phyloP scores from a whole-genome alignment of 2,113 vertebrate species.

The Stegostoma tigrinum region DNA sequence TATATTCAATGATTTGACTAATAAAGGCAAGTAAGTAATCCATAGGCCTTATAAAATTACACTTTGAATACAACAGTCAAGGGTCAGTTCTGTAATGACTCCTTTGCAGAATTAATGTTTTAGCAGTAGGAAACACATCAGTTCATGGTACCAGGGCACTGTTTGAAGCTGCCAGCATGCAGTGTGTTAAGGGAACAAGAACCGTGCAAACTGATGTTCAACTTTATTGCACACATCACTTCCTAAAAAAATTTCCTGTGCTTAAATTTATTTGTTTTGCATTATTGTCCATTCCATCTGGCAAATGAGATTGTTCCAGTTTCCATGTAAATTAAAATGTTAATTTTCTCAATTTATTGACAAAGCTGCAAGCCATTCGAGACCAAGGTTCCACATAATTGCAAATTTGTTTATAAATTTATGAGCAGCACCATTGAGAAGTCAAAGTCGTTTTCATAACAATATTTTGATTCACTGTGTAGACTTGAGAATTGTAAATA shows the following conservation, averaged over 20 bases:
- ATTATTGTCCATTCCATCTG: not conserved
- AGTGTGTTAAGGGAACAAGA: not conserved
- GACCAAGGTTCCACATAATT: not conserved
- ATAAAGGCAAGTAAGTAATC: too few relatives aligned
- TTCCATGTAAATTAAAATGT: not conserved
- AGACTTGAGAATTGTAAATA: not conserved
- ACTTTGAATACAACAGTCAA: not conserved
- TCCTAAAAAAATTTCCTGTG: not conserved
- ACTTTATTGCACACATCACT: not conserved
- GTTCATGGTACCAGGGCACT: not conserved
- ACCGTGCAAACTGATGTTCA: not conserved
- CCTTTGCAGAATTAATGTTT: not conserved
- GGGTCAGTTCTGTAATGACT: not conserved
- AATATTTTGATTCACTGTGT: not conserved
- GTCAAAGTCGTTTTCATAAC: not conserved
- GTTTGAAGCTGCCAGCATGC: not conserved
- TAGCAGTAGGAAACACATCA: not conserved
- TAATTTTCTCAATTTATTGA: constrained; percentile 4
- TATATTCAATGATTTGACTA: too few relatives aligned
- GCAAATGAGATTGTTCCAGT: not conserved
- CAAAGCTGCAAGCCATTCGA: not conserved
- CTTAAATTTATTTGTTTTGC: not conserved
- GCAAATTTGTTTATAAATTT: not conserved
- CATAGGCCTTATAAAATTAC: not conserved
- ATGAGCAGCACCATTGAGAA: not conserved